Conservation (phyloP, 1,140 invertebrate genomes). For the Drosophila setifemur region DNA sequence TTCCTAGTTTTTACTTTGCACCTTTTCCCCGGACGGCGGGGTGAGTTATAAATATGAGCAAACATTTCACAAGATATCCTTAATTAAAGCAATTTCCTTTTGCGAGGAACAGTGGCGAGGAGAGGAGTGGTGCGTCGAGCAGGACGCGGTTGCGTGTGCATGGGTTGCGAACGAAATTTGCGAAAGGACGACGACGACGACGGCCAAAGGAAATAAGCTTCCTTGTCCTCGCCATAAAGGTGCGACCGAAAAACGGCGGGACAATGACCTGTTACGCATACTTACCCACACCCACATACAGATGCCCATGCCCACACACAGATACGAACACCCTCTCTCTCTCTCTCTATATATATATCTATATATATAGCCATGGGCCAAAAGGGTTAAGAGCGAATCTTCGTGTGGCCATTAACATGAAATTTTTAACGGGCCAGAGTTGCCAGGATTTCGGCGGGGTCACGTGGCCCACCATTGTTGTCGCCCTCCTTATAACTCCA, state of each 20-base stretch:
- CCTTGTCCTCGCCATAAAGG: slow-evolving; percentile 61
- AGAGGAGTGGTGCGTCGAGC: too few species aligned
- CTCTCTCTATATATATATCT: background rate
- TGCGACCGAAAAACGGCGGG: slow-evolving; percentile 65
- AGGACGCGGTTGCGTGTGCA: slow-evolving; percentile 37
- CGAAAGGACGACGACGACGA: slow-evolving; percentile 52
- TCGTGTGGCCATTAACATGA: slow-evolving; percentile 80
- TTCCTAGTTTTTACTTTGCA: slow-evolving; percentile 43
- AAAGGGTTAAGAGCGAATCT: slow-evolving; percentile 73
- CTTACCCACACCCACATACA: slow-evolving; percentile 10
- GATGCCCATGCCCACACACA: background rate
- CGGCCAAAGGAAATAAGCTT: slow-evolving; percentile 70
- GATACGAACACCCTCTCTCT: background rate
- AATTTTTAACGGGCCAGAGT: slow-evolving; percentile 68
- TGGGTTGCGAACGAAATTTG: slow-evolving; percentile 71
- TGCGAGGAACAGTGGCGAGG: slow-evolving; percentile 1
- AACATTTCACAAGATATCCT: slow-evolving; percentile 73
- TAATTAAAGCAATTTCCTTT: slow-evolving; percentile 78
- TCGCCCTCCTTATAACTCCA: slow-evolving; percentile 15
- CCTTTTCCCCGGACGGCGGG: slow-evolving; percentile 8
- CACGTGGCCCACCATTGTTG: slow-evolving; percentile 60
- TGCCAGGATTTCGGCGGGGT: slow-evolving; percentile 54
- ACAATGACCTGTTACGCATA: slow-evolving; percentile 71
- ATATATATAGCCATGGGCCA: slow-evolving; percentile 29
- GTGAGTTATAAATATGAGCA: slow-evolving; percentile 74